phyloP scores from a whole-genome alignment of 2,113 vertebrate species.

The Donacobius atricapilla region DNA sequence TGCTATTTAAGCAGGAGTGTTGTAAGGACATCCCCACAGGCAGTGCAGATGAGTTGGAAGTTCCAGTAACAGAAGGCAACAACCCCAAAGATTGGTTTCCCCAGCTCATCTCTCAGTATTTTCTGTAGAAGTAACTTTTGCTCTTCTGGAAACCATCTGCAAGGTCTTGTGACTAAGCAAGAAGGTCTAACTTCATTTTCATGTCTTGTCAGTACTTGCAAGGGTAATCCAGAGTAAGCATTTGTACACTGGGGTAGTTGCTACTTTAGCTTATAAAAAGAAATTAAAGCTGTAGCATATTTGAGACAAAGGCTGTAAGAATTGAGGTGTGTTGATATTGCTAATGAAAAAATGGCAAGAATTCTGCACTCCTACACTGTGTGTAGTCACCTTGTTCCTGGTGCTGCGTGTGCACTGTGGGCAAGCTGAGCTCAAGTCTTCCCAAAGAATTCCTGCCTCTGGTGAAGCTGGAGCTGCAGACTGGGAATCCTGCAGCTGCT shows the following conservation, averaged over 20 bases:
- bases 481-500: neutral
- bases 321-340: neutral
- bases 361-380: neutral
- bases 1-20: neutral
- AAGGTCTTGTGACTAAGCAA: neutral
- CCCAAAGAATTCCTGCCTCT: neutral
- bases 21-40: neutral
- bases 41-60: neutral
- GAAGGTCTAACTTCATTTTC: neutral
- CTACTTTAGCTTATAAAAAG: neutral
- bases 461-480: neutral
- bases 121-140: neutral
- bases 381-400: neutral
- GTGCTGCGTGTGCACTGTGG: accelerated
- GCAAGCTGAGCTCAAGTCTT: neutral
- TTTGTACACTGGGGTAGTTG: neutral
- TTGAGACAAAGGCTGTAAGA: neutral
- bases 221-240: neutral
- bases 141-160: constrained; percentile 1
- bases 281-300: neutral
- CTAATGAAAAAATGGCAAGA: neutral
- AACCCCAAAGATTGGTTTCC: neutral
- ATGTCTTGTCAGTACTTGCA: neutral
- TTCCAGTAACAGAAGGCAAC: neutral
- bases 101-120: neutral